Evolutionary conservation across 2,797 vertebrate species (phyloP).

Genomic region (Microtus obscurus): DNA sequence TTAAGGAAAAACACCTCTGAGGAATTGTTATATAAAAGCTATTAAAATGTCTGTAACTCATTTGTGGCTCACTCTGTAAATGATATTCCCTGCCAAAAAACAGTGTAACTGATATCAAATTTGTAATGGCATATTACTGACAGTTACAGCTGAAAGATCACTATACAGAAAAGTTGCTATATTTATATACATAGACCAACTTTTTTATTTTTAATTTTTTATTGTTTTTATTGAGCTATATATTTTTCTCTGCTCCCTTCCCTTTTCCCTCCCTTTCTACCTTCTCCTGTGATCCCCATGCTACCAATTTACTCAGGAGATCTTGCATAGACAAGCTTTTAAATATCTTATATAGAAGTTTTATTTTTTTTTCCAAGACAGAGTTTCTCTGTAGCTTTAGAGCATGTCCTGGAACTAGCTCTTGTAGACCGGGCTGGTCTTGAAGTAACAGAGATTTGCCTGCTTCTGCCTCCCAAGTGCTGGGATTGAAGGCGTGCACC

Average conservation of each 20-base stretch:
- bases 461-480: too few species aligned
- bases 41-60: slow-evolving; percentile 9
- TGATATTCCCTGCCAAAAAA: background rate
- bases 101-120: slow-evolving; percentile 80
- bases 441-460: too few species aligned
- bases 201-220: slow-evolving; percentile 3
- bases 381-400: too few species aligned
- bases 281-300: too few species aligned
- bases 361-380: too few species aligned
- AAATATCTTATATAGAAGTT: slow-evolving; percentile 33
- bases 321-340: background rate
- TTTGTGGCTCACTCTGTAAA: slow-evolving; percentile 8
- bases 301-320: too few species aligned
- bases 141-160: slow-evolving; percentile 67
- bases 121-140: slow-evolving; percentile 73
- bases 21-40: slow-evolving; percentile 39
- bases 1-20: background rate
- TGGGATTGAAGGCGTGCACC: too few species aligned
- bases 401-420: too few species aligned
- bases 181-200: background rate
- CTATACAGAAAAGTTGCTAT: slow-evolving; percentile 43
- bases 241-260: too few species aligned
- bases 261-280: too few species aligned
- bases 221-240: too few species aligned
- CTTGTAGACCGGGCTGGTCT: too few species aligned